Base-by-base conservation (phyloP, 2,113 vertebrate species). In the Sylvicapra grimmia region DNA sequence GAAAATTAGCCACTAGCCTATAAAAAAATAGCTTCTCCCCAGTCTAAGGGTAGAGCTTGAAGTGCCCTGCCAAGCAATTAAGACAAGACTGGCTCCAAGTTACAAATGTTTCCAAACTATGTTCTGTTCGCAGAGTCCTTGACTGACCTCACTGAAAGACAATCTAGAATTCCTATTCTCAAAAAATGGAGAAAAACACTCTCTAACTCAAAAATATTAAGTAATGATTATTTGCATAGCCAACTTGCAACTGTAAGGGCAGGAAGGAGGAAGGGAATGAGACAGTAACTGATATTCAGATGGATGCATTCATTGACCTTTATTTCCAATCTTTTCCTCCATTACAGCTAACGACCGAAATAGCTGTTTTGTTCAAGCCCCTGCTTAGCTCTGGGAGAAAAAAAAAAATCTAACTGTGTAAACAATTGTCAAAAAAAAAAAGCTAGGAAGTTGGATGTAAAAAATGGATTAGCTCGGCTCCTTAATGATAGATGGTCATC, bases 81-180 rank as follows among this genome's bases (percentile, higher is more conserved):
- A 95, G 44, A 95, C 53, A 93, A 89, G 91, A 90, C 72, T 96
- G 90, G 77, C 75, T 94, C 86, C 15, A 31, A 72, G 79, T 25
- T 47, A 95, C 53, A 59, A 93, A 89, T 54, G 58, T 95, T 97
- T 93, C 40, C 63, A 93, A 95, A 93, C 53, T 77, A 33, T 86
- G 82, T 47, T 90, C 53, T 90, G 83, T 63, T 83, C 90, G 44
- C n/a, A 96, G 84, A 86, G 75, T 93, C 85, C 89, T 97, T 91
- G 97, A 72, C 56, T 97, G 95, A 94, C 82, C 90, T 91, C 56
- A 59, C 0, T 65, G 47, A 89, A 93, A 94, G 59, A 85, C 51
- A 93, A 92, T 18, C 65, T 90, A 94, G 54, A 90, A 91, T 98
- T 94, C 95, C 53, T 83, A 83, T 14, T 54, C 47, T 59, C 5